Base-by-base conservation (phyloP, 2,888 invertebrate genomes). In the Mycalesis mineus region DNA sequence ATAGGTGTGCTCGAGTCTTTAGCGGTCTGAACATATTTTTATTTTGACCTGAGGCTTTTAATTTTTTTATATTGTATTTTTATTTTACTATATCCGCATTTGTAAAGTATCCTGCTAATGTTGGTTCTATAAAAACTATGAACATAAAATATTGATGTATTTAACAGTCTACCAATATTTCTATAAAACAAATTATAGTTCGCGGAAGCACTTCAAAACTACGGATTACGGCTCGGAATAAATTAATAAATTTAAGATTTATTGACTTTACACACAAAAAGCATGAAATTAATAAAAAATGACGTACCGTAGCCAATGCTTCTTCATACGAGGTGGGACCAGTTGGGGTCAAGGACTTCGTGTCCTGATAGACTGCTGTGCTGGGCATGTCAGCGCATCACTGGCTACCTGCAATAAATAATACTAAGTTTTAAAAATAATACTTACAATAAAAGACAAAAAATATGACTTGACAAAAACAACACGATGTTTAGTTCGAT, bases 321-420 rank as follows among this genome's bases (percentile, higher is more conserved):
- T 88, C 88, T 65, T 88, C 87, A 51, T 86, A 88, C 0, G 84
- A 79, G 39, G 77, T 66, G 6, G 80, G 72, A 52, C 77, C 77
- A 8, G 80, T 77, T 1, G 86, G 85, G 31, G 87, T 83, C 74
- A 80, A 81, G 37, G 84, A 82, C 7, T 83, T 82, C 68, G 80
- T 74, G 69, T 84, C 82, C 40, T 78, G 82, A 11, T 80, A 78
- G 29, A 87, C 64, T 15, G 87, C 87, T 64, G 85, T 70, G 51
- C 75, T 83, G 61, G 88, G 88, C 88, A 89, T 84, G 58, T 84
- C 78, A 84, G 68, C 63, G 54, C 86, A 88, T 87, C 73, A 84
- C 86, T 74, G 66, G 62, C 51, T 61, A 59, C 62, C 86, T 86
- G 81, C 1, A 67, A 65, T 60, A 56, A 60, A 42, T 17, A 41